Base-by-base conservation (phyloP, 1,140 invertebrate genomes). In the Hormaphis cornu region DNA sequence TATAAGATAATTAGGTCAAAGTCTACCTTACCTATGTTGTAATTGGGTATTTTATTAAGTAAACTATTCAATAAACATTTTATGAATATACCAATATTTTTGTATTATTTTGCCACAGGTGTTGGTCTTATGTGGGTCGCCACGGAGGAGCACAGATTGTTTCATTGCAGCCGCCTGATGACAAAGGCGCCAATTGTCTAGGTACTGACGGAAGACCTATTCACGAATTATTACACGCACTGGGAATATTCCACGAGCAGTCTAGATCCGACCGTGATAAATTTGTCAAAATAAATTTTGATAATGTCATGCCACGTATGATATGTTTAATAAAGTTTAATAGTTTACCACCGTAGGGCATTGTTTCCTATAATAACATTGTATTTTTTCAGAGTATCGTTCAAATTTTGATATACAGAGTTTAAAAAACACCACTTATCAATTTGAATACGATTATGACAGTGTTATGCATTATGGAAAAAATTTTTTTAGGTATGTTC, bases 401-500 rank as follows among this genome's bases (percentile, higher is more conserved):
- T 78, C 79, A 14, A 82, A 87, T 77, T 82, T 87, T 77, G 78
- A 84, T 72, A 83, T 88, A 77, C 79, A 85, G 73, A 82, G 81
- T 72, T 75, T 80, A 70, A 81, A 79, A 46, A 86, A 86, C 74
- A 85, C 83, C 22, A 83, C 83, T 0, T 83, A 83, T 72, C 80
- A 78, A 59, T 86, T 83, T 75, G 84, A 86, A 71, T 88, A 88
- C 73, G 87, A 88, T 74, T 88, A 85, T 74, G 82, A 86, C 61
- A 87, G 85, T 35, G 86, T 88, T 40, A 88, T 88, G 86, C 87
- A 88, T 75, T 88, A 88, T 73, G 87, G 87, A 4, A 80, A 79
- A 69, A 79, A 81, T 35, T 82, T 80, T 73, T 82, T 82, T 75
- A 82, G 81, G 81, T 81, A 74, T 73, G 71, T n/a, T n/a, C n/a